These are phyloP conservation scores for Sebastes kiyomatsui DNA, from an alignment of 2,797 vertebrate genomes.

Conservation along the genomic window DNA sequence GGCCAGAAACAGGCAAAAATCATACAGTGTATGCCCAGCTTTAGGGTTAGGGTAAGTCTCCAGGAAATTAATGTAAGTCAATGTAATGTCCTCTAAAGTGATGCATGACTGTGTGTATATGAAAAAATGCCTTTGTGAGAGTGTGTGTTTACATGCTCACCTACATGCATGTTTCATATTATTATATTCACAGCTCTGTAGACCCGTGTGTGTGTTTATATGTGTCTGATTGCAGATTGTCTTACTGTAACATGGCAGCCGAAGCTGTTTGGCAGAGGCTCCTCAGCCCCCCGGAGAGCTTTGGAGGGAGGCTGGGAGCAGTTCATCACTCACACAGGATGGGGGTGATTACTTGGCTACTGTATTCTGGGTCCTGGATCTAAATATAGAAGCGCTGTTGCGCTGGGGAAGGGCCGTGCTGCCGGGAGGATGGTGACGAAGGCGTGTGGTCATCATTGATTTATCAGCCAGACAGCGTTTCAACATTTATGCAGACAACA, in stretches of 20 bases:
- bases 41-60: too few relatives aligned
- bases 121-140: not conserved
- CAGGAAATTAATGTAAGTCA: not conserved
- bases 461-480: slow-evolving; percentile 34
- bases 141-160: not conserved
- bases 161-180: not conserved
- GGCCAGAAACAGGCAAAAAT: too few relatives aligned
- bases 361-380: slow-evolving; percentile 66
- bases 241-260: slow-evolving; percentile 10
- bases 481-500: slow-evolving; percentile 9
- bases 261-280: slow-evolving; percentile 36
- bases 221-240: not conserved
- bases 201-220: not conserved
- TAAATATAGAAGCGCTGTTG: slow-evolving; percentile 68
- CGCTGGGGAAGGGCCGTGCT: slow-evolving; percentile 29
- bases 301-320: slow-evolving; percentile 48
- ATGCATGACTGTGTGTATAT: not conserved
- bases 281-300: slow-evolving; percentile 38
- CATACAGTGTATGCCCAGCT: too few relatives aligned
- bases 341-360: slow-evolving; percentile 74
- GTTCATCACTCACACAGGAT: slow-evolving; percentile 77
- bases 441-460: slow-evolving; percentile 60
- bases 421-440: slow-evolving; percentile 39
- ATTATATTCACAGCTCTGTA: not conserved
- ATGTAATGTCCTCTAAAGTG: not conserved